Evolutionary conservation across 1,140 invertebrate genomes (phyloP), one percentile per base, ranked within the genome.

Genomic region (Meloidogyne floridensis): DNA sequence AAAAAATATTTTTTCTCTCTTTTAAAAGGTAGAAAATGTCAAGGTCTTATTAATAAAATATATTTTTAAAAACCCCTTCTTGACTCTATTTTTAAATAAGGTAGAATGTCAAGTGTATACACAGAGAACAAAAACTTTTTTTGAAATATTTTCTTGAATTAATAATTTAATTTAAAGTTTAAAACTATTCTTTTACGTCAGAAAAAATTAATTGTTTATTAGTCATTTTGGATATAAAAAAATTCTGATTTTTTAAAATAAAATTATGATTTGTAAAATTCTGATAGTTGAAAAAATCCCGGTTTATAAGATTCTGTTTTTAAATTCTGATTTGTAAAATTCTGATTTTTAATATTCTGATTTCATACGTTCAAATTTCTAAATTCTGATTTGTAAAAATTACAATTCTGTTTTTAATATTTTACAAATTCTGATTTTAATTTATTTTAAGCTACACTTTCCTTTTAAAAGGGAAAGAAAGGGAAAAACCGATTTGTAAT

Each of bases 11-110:
- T 32, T 47, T 81, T 20, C 32, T 15, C 18, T 72, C 54, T 43
- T 32, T 20, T 20, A n/a, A 43, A 80, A 77, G 42, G 20, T 10
- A 79, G 10, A 54, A 54, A 65, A 65, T 65, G 59, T 65, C 59
- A 65, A 65, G 59, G 59, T 65, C 59, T 65, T n/a, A 47, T 47
- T 47, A 47, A 47, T 47, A 65, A 15, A 59, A 13, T 15, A 15
- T 3, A 9, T 59, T 59, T 15, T 15, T 15, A 15, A 59, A 59
- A 59, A 59, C n/a, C 15, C 59, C n/a, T 65, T 65, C 59, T 65
- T 65, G 59, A 65, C 59, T 65, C 32, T 32, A 32, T 32, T 32
- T 32, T 65, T n/a, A 13, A 65, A n/a, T 65, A 59, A 13, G 56
- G 56, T 15, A 59, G 56, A 59, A n/a, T 65, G 59, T 65, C 59